A percentile compares a stretch with the other conserved stretches of the same genome.
Conservation (phyloP, 2,888 invertebrate species). For the Mesorhabditis spiculigera region DNA sequence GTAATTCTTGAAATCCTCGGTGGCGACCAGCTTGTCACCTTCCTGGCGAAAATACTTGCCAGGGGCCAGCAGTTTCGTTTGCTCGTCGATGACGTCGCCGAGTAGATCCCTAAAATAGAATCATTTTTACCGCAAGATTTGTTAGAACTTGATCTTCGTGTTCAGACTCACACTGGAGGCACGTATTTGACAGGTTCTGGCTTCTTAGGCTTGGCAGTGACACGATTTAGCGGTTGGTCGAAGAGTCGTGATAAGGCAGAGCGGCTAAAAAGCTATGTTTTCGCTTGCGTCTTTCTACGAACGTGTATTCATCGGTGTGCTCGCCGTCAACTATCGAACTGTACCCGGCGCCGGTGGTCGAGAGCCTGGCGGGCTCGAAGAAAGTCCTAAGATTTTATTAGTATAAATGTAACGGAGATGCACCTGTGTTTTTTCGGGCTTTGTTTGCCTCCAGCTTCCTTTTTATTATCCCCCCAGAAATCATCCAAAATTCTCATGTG, state of each 20-base stretch:
- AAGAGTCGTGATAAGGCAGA: too few relatives aligned
- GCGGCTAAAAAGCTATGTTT: background rate
- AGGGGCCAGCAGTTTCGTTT: background rate
- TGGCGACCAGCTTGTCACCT: background rate
- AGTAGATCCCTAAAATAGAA: constrained; percentile 1
- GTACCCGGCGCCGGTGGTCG: background rate
- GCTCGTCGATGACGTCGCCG: background rate
- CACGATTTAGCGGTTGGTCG: too few relatives aligned
- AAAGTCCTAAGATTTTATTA: background rate
- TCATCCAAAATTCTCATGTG: background rate
- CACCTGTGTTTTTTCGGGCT: background rate
- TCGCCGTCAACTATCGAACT: background rate
- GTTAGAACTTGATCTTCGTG: background rate
- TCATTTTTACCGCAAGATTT: background rate
- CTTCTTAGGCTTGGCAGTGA: background rate
- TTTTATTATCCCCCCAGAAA: background rate
- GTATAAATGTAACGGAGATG: background rate
- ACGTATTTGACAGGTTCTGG: background rate
- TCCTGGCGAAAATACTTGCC: constrained; percentile 1
- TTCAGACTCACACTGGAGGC: background rate
- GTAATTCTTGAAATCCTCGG: background rate
- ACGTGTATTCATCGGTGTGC: constrained; percentile 4
- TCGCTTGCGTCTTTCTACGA: background rate
- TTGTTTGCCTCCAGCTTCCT: background rate
- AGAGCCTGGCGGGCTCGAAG: background rate